These are phyloP conservation scores for Poecilia gillii DNA, from an alignment of 2,797 vertebrate species.

Conservation along the genomic window DNA sequence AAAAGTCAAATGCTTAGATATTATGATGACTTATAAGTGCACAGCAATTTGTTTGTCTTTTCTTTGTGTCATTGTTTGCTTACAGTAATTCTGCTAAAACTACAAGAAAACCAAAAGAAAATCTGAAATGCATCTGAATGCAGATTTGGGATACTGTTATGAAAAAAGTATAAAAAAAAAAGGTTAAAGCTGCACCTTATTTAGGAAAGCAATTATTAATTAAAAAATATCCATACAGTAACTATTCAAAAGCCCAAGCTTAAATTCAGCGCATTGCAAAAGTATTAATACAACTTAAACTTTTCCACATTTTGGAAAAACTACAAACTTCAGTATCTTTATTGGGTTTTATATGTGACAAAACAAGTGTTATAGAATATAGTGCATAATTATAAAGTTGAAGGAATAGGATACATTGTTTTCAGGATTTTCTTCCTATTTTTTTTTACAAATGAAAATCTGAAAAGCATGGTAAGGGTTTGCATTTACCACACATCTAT, in stretches of 20 bases:
- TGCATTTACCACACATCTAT: neutral
- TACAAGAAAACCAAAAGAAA: neutral
- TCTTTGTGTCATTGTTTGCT: neutral
- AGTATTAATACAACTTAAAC: neutral
- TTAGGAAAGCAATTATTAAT: neutral
- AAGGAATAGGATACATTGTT: neutral
- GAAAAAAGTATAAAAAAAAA: neutral
- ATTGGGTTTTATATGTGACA: neutral
- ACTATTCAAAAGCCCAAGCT: neutral
- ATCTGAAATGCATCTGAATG: neutral
- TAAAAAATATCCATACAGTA: neutral
- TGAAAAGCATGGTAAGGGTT: neutral
- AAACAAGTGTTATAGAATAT: neutral
- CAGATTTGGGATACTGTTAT: neutral
- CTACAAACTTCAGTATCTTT: neutral
- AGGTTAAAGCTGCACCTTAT: neutral
- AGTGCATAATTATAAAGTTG: neutral
- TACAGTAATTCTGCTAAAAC: neutral
- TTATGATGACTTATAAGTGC: neutral
- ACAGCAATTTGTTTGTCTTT: neutral
- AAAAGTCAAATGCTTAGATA: conserved; percentile 16
- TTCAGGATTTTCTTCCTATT: neutral
- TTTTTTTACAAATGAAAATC: neutral
- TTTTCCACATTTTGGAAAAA: neutral
- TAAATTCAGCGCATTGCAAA: neutral